Evolutionary conservation across 2,888 invertebrate species (phyloP), one percentile per base, ranked within the genome.

Genomic region (Ophion slaviceki): DNA sequence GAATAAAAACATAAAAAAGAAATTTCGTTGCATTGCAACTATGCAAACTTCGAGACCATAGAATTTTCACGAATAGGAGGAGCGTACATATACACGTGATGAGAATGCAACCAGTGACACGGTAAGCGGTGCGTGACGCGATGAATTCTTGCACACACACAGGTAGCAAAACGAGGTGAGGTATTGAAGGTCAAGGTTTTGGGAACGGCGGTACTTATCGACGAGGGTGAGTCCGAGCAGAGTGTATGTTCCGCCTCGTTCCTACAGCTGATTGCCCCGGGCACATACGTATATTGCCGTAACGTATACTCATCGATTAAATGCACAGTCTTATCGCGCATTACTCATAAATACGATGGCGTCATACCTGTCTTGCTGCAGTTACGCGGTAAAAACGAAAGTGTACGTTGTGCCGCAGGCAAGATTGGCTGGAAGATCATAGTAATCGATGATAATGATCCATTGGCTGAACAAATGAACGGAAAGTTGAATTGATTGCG

Each of bases 391-490:
- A 28, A 64, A 53, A 64, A 68, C 62, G 72, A 20, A 72, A 77
- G 79, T 71, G 40, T 68, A 10, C 32, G n/a, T 82, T 70, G 24
- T 36, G 61, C 93, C 92, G 62, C 88, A 97, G 98, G 98, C 89
- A 99, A 99, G 96, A 99, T 99, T 47, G 99, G 99, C 95, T 99
- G 99, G 99, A 99, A 99, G 95, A 95, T 99, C 84, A 95, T 99
- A 88, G 98, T 97, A 40, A 97, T 99, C 89, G 98, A 99, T 95
- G 96, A 97, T 17, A 97, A 97, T 88, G 99, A 99, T 95, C 98
- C 99, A 4, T 91, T 97, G 89, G 99, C 99, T 14, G 96, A 96
- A 53, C 95, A 97, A 92, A 94, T 99, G 88, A 96, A 96, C 93
- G 98, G 96, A 96, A 92, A 92, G 89, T 84, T 11, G 11, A 47